Percentiles rank a stretch among this genome's conserved stretches.
phyloP scores from a whole-genome alignment of 2,113 vertebrate species.

The Ceratotherium simum region DNA sequence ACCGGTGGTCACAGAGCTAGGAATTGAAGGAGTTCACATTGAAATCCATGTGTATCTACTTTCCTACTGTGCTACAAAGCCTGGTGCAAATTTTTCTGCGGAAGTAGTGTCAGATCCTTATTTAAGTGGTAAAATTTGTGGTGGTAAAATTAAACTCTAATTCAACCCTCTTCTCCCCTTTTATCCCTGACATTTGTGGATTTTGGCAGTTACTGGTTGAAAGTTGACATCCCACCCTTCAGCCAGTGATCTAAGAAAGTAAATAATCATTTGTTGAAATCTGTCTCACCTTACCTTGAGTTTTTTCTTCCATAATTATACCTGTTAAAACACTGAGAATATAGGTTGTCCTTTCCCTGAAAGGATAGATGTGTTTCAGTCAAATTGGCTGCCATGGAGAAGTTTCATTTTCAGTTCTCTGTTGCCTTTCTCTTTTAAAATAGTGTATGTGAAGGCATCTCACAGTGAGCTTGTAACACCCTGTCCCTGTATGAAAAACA shows the following conservation, averaged over 20 bases:
- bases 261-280: constrained; percentile 50
- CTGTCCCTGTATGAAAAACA: neutral
- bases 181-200: constrained; percentile 1
- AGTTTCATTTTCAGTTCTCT: neutral
- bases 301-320: neutral
- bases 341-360: neutral
- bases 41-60: neutral
- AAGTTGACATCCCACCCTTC: neutral
- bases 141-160: constrained; percentile 43
- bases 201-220: constrained; percentile 37
- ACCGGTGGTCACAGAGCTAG: neutral
- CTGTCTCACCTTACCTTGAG: neutral
- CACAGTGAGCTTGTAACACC: neutral
- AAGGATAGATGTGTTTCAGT: neutral
- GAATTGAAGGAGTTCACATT: constrained; percentile 28
- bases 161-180: neutral
- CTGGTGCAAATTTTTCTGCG: constrained; percentile 27
- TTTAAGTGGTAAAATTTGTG: neutral
- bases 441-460: neutral
- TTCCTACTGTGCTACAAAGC: neutral
- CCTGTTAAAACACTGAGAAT: neutral
- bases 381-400: neutral
- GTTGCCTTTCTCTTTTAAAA: constrained; percentile 55
- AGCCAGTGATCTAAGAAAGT: neutral
- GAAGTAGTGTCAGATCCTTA: neutral